Evolutionary conservation across 2,888 invertebrate species (phyloP).

Genomic region (Monoplex corrugatus): DNA sequence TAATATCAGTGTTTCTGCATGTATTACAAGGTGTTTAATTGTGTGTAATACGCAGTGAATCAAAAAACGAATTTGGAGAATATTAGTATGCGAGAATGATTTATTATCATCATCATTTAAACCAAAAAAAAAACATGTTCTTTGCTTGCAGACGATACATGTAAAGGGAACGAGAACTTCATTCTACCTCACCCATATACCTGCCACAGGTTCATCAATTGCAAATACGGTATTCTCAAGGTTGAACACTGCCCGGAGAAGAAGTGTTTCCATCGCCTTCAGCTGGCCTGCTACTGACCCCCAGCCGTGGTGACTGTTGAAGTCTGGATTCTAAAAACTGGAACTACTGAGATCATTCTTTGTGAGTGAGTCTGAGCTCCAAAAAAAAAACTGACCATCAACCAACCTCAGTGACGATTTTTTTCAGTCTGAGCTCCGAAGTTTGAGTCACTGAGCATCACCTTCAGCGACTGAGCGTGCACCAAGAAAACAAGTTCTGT

Average conservation of each 20-base stretch:
- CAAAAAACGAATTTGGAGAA: too few species aligned
- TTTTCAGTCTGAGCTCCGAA: background rate
- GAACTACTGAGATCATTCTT: too few species aligned
- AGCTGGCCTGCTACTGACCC: constrained; percentile 45
- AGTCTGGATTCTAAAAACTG: too few species aligned
- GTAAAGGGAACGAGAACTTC: constrained; percentile 34
- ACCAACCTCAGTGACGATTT: background rate
- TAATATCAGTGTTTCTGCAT: too few species aligned
- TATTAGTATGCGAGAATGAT: too few species aligned
- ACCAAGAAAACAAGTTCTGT: too few species aligned
- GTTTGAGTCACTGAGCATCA: background rate
- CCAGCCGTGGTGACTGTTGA: too few species aligned
- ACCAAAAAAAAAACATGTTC: too few species aligned
- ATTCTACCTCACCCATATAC: constrained; percentile 63
- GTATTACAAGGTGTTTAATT: too few species aligned
- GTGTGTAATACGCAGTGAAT: too few species aligned
- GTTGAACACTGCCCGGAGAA: constrained; percentile 45
- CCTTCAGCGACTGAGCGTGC: background rate
- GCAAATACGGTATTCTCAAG: constrained; percentile 47
- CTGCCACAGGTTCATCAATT: constrained; percentile 64
- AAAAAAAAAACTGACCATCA: background rate
- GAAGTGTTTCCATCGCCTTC: constrained; percentile 46
- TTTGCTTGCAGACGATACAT: constrained; percentile 52
- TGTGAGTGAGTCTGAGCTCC: too few species aligned
- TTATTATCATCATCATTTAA: too few species aligned